A percentile compares a stretch with the other conserved stretches of the same genome.
These are phyloP conservation scores for Epinotia ramella DNA, from an alignment of 2,888 invertebrate genomes.

Conservation along the genomic window DNA sequence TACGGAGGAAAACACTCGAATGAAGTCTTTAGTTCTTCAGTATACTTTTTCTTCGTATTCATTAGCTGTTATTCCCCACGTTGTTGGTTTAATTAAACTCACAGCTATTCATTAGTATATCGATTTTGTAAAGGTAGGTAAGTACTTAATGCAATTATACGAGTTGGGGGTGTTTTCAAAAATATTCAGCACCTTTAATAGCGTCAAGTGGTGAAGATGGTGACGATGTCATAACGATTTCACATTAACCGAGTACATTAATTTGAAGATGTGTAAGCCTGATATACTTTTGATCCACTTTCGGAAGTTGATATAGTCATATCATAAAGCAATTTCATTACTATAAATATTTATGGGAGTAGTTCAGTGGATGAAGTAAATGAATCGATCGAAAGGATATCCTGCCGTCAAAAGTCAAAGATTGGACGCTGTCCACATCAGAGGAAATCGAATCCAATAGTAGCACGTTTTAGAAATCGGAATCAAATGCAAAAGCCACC, in stretches of 20 bases:
- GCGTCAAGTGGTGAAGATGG: too few species aligned
- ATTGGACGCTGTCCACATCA: background rate
- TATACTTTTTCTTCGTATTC: too few species aligned
- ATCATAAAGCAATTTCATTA: conserved; percentile 1
- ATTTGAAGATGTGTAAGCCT: background rate
- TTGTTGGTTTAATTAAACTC: too few species aligned
- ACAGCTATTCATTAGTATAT: too few species aligned
- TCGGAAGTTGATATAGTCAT: background rate
- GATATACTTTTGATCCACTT: background rate
- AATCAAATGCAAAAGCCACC: too few species aligned
- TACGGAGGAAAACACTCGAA: background rate
- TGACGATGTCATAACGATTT: too few species aligned
- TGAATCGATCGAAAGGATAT: background rate
- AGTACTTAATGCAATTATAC: too few species aligned
- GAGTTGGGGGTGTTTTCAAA: too few species aligned
- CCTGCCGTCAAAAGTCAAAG: background rate
- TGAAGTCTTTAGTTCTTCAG: background rate
- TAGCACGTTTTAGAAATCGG: background rate
- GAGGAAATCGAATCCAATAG: background rate
- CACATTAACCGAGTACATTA: too few species aligned
- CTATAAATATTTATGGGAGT: conserved; percentile 9
- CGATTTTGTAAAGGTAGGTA: too few species aligned
- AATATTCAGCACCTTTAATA: too few species aligned
- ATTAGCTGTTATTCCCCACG: too few species aligned
- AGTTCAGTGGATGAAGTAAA: conserved; percentile 12